Evolutionary conservation across 2,888 invertebrate species (phyloP), one percentile per base, ranked within the genome.

Genomic region (Aquatica leii): DNA sequence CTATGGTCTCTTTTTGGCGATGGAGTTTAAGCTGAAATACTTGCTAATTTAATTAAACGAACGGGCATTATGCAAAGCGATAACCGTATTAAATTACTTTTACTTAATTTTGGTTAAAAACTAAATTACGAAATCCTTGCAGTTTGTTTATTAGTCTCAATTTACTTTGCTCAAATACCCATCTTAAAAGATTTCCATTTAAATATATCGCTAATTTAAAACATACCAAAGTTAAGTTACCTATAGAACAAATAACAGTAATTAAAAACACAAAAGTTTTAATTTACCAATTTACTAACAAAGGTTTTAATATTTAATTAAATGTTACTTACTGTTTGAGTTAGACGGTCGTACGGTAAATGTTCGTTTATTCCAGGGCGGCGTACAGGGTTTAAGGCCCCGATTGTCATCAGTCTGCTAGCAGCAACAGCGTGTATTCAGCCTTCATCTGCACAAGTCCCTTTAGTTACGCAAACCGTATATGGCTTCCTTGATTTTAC

Each of bases 401-500:
- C 79, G 15, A 79, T 80, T 51, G 80, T 80, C 69, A 72, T 80
- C 59, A 79, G 79, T 63, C 76, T 77, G 15, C 73, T 73, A 15
- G 69, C 66, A 14, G 67, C 69, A 5, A 67, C 70, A 34, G 53
- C 53, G 21, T 64, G 60, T 58, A 55, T 65, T 12, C 71, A 52
- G 12, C 54, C 61, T 17, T 56, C 59, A 4, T 34, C 62, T 34
- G 20, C 62, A 24, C 34, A 56, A 35, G 37, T 24, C 24, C 20
- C 59, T 70, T 85, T 88, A 70, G 84, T 92, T 68, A 96, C 95
- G 15, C 95, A 95, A 82, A 96, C 95, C 0, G 95, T 96, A 51
- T 95, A 95, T 76, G 96, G 96, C 57, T 96, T 96, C 82, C 84
- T 95, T 71, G 95, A 96, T 82, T 96, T 96, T 81, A 94, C 95